These are phyloP conservation scores for Dicentrarchus labrax DNA, from an alignment of 2,113 vertebrate genomes.

Conservation along the genomic window DNA sequence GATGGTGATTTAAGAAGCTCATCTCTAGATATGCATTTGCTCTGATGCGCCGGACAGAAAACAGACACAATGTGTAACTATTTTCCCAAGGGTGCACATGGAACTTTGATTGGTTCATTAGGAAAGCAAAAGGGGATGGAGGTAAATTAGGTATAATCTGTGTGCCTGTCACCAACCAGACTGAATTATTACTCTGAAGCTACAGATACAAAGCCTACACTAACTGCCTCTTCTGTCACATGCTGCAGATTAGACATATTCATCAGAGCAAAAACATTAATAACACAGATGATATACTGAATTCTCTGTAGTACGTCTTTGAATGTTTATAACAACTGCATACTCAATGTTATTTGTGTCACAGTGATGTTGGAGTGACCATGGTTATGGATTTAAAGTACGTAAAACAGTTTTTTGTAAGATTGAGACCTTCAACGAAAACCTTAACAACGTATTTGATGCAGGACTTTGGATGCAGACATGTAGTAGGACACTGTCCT, in stretches of 20 bases:
- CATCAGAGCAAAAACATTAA: conserved; percentile 61
- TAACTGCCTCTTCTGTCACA: conserved; percentile 19
- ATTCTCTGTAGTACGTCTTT: conserved; percentile 9
- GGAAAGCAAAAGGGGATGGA: not conserved
- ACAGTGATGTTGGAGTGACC: not conserved
- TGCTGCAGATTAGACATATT: conserved; percentile 50
- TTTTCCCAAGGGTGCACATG: not conserved
- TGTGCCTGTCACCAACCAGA: conserved; percentile 23
- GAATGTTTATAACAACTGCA: conserved; percentile 9
- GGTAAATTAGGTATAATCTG: conserved; percentile 8
- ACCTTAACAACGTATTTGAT: not conserved
- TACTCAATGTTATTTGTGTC: conserved; percentile 7
- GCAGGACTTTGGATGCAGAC: not conserved
- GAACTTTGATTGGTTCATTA: conserved; percentile 22
- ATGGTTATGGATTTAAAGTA: not conserved
- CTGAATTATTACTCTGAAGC: conserved; percentile 44
- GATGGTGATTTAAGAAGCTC: conserved; percentile 4
- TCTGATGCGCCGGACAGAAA: not conserved
- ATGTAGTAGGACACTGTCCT: not conserved
- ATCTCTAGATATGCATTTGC: not conserved
- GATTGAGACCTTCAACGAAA: too few relatives aligned
- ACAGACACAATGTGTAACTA: not conserved
- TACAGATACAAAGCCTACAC: conserved; percentile 1
- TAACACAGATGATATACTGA: conserved; percentile 39
- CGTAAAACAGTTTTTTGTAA: not conserved